Conservation (phyloP, 2,797 vertebrate species). For the Clarias fuscus region DNA sequence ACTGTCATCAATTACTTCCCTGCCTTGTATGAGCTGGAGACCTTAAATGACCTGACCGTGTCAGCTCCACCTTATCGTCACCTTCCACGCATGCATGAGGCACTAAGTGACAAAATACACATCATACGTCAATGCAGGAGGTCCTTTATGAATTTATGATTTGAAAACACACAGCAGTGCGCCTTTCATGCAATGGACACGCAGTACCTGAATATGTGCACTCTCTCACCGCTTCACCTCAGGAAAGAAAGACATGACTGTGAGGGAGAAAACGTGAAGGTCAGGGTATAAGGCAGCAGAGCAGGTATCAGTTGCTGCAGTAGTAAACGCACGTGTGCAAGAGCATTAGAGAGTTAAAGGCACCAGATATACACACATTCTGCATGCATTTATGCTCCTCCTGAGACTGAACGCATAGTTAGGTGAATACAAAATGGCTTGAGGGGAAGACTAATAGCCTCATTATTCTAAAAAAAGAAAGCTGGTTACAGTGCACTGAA, state of each 20-base stretch:
- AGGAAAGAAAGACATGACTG: background rate
- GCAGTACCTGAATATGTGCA: background rate
- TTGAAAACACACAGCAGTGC: background rate
- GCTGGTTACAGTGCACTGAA: background rate
- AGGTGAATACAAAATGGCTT: background rate
- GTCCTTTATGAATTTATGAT: background rate
- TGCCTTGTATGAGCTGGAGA: background rate
- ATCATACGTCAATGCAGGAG: conserved; percentile 11
- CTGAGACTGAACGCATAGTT: background rate
- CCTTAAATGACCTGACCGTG: background rate
- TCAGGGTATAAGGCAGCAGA: background rate
- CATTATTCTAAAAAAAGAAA: conserved; percentile 22
- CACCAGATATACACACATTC: background rate
- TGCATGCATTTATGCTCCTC: conserved; percentile 17
- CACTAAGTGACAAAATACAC: conserved; percentile 2
- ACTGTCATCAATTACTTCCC: conserved; percentile 6
- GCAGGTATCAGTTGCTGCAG: background rate
- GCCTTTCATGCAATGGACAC: background rate
- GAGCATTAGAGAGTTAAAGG: background rate
- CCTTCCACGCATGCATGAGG: conserved; percentile 3
- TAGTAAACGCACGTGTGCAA: background rate
- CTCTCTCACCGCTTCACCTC: background rate
- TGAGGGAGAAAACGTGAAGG: background rate
- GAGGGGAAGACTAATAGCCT: conserved; percentile 4
- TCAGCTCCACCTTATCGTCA: background rate